phyloP scores from a whole-genome alignment of 2,113 vertebrate genomes.

The Channa maculata region DNA sequence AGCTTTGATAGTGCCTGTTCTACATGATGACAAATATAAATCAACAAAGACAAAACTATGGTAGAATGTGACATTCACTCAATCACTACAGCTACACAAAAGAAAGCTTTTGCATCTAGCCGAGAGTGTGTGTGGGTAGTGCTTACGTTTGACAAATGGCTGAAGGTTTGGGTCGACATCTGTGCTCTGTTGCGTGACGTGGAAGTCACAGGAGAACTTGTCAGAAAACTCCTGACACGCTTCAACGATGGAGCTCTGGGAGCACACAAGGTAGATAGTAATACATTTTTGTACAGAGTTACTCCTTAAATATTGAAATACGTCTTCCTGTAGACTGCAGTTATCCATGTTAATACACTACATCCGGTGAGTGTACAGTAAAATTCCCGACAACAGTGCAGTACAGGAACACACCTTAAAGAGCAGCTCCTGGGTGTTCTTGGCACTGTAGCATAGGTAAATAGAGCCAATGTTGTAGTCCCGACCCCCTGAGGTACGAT shows the following conservation, averaged over 20 bases:
- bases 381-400: background rate
- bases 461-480: constrained; percentile 81
- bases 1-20: constrained; percentile 29
- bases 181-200: constrained; percentile 88
- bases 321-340: background rate
- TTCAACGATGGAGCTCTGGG: constrained; percentile 87
- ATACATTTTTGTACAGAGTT: background rate
- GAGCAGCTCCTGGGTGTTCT: constrained; percentile 88
- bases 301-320: background rate
- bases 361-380: too few species aligned
- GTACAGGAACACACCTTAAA: constrained; percentile 87
- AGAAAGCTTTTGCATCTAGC: background rate
- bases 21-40: constrained; percentile 42
- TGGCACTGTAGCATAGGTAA: constrained; percentile 92
- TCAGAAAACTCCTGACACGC: constrained; percentile 88
- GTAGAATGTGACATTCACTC: constrained; percentile 40
- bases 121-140: background rate
- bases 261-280: background rate
- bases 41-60: constrained; percentile 33
- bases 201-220: constrained; percentile 89
- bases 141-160: constrained; percentile 87
- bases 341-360: background rate
- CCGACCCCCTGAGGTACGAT: constrained; percentile 54
- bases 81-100: constrained; percentile 32
- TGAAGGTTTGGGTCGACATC: constrained; percentile 84